Percentiles rank a stretch among this genome's conserved stretches.
phyloP scores from a whole-genome alignment of 2,888 invertebrate species.

The Labia minor region DNA sequence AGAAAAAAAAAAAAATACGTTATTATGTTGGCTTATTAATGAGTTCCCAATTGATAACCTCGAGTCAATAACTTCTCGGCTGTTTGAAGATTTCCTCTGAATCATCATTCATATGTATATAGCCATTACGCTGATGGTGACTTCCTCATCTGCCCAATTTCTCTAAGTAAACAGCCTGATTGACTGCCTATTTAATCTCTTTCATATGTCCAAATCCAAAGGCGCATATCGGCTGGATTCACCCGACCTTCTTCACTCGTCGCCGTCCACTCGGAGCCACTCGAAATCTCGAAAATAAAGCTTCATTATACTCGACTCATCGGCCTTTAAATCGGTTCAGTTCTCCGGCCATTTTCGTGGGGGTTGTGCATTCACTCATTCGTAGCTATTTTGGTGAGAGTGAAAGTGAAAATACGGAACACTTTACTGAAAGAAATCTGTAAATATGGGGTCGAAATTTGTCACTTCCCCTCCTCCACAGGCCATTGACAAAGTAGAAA shows the following conservation, averaged over 20 bases:
- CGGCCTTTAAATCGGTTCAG: not conserved
- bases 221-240: not conserved
- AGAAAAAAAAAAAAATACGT: no score
- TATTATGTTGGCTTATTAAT: no score
- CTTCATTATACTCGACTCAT: not conserved
- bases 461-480: not conserved
- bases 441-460: not conserved
- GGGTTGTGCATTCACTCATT: not conserved
- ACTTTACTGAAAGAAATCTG: not conserved
- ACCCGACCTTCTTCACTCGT: not conserved
- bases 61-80: no score
- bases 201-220: not conserved
- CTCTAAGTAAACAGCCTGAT: not conserved
- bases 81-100: no score
- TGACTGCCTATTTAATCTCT: not conserved
- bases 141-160: no score
- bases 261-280: not conserved
- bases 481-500: not conserved
- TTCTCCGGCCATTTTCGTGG: not conserved
- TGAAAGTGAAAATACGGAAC: not conserved
- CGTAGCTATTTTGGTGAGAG: not conserved
- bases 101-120: no score
- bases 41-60: no score
- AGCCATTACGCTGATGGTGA: no score
- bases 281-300: slow-evolving; percentile 4